A percentile compares a stretch with the other conserved stretches of the same genome.
Conservation (phyloP, 2,888 invertebrate genomes). For the Microplitis manilae region DNA sequence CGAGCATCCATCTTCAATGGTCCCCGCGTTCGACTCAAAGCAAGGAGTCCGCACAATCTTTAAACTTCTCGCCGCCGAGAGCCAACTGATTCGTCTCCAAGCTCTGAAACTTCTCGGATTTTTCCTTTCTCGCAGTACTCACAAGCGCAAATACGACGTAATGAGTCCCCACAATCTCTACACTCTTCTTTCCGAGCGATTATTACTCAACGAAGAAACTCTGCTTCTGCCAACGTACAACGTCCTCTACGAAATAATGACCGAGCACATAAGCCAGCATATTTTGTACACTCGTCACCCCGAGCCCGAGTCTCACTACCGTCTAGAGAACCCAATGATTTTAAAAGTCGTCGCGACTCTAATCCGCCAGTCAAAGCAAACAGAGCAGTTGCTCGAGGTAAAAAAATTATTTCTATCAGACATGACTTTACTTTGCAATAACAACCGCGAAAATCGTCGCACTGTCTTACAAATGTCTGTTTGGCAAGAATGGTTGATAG, state of each 20-base stretch:
- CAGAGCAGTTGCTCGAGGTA: slow-evolving; percentile 90
- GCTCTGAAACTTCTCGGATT: slow-evolving; percentile 97
- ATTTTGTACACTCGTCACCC: slow-evolving; percentile 94
- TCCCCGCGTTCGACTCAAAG: slow-evolving; percentile 98
- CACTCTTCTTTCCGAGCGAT: slow-evolving; percentile 93
- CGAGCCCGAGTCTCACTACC: slow-evolving; percentile 94
- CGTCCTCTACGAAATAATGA: slow-evolving; percentile 98
- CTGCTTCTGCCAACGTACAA: slow-evolving; percentile 97
- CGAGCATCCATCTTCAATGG: slow-evolving; percentile 99
- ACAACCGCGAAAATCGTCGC: slow-evolving; percentile 96
- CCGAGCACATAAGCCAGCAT: slow-evolving; percentile 96
- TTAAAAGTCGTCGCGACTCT: slow-evolving; percentile 98
- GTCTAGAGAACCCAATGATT: slow-evolving; percentile 99
- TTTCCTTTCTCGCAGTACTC: slow-evolving; percentile 97
- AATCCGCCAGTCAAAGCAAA: slow-evolving; percentile 96
- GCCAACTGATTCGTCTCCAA: slow-evolving; percentile 95
- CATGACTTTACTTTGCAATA: slow-evolving; percentile 97
- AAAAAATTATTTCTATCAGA: slow-evolving; percentile 98
- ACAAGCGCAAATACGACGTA: slow-evolving; percentile 99
- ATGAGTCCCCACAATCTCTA: slow-evolving; percentile 99
- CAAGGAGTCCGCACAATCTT: slow-evolving; percentile 97
- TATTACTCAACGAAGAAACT: slow-evolving; percentile 90
- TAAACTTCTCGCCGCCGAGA: slow-evolving; percentile 95
- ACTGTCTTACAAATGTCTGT: slow-evolving; percentile 99
- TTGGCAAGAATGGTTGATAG: slow-evolving; percentile 99